Conservation (phyloP, 2,888 invertebrate genomes). For the Leucania comma region DNA sequence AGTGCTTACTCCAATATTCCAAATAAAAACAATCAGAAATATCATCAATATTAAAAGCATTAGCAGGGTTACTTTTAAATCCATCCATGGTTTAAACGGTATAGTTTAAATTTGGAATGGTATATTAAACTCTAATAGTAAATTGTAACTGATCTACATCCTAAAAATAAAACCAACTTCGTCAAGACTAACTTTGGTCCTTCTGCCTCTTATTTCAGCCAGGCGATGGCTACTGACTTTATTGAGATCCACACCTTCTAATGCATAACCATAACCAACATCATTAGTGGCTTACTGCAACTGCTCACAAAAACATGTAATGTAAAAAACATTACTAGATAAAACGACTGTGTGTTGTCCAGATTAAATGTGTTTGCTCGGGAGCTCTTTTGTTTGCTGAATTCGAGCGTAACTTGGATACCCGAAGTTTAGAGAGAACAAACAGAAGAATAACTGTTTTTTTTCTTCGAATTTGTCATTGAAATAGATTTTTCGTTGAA, state of each 20-base stretch:
- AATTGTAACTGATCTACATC: background rate
- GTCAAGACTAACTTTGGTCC: background rate
- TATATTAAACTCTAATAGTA: background rate
- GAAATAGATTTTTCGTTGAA: background rate
- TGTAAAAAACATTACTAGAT: constrained; percentile 18
- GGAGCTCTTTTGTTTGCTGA: constrained; percentile 17
- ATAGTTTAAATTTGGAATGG: background rate
- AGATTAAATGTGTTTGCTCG: constrained; percentile 5
- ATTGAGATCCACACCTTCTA: constrained; percentile 53
- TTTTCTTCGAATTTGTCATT: background rate
- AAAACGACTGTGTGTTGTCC: constrained; percentile 10
- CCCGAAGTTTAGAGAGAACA: background rate
- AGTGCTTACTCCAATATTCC: constrained; percentile 3
- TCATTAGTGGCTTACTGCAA: constrained; percentile 44
- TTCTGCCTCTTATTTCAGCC: background rate
- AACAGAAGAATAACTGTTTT: background rate
- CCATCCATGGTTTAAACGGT: too few species aligned
- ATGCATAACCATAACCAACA: constrained; percentile 14
- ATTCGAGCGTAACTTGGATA: background rate
- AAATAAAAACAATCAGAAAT: background rate
- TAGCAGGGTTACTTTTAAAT: background rate
- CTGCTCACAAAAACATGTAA: constrained; percentile 23
- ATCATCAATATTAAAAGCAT: background rate
- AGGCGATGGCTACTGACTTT: constrained; percentile 68
- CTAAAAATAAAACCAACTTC: background rate